phyloP scores from a whole-genome alignment of 2,888 invertebrate species.

The Pardosa pseudoannulata region DNA sequence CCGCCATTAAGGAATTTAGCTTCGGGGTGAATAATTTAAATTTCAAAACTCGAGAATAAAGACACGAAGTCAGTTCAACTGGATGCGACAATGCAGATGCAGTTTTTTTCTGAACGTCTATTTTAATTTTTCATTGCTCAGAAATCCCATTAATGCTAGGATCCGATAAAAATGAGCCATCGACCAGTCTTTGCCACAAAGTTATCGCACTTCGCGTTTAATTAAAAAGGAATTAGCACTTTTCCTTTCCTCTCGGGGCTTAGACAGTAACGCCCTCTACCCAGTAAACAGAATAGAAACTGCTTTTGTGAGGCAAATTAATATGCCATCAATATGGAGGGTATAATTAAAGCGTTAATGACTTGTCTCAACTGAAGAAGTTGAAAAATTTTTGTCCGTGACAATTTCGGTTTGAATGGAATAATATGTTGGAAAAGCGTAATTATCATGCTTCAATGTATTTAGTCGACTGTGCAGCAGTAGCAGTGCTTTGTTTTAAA shows the following conservation, averaged over 20 bases:
- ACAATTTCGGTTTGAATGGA: background rate
- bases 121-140: too few species aligned
- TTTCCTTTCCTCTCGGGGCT: background rate
- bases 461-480: too few species aligned
- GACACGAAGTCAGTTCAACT: too few species aligned
- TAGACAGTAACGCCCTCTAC: background rate
- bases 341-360: background rate
- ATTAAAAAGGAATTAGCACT: background rate
- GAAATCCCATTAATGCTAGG: background rate
- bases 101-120: too few species aligned
- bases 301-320: background rate
- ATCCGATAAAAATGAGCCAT: background rate
- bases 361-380: background rate
- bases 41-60: too few species aligned
- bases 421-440: background rate
- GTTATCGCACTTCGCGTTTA: background rate
- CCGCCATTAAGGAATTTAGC: too few species aligned
- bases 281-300: background rate
- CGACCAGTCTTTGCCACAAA: background rate
- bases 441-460: background rate
- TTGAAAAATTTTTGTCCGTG: background rate
- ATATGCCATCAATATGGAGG: background rate
- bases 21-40: too few species aligned
- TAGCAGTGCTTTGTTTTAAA: too few species aligned
- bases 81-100: too few species aligned